These are phyloP conservation scores for Aplysina aerophoba DNA, from an alignment of 37 sponge, comb jelly and placozoan species.

Conservation along the genomic window DNA sequence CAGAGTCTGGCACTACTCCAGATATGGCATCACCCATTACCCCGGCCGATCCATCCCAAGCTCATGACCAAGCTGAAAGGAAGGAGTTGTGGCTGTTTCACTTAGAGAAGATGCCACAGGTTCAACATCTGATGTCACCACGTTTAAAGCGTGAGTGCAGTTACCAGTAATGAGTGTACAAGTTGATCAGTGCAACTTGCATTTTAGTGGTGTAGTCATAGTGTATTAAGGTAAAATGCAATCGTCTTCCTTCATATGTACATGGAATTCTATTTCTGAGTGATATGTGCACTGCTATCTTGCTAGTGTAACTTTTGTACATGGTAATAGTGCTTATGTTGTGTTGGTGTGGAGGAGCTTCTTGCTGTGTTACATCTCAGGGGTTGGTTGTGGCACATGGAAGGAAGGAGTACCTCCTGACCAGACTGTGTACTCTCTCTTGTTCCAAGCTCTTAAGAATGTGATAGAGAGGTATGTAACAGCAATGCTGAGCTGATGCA, in stretches of 20 bases:
- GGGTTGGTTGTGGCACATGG: constrained; percentile 66
- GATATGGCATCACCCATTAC: constrained; percentile 1
- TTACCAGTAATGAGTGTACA: not conserved
- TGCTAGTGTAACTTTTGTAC: no score
- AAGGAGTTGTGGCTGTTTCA: constrained; percentile 85
- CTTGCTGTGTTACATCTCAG: constrained; percentile 22
- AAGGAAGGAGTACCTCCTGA: constrained; percentile 72
- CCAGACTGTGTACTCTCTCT: constrained; percentile 50
- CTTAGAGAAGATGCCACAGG: constrained; percentile 59
- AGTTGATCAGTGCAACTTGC: not conserved
- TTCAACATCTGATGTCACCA: constrained; percentile 45
- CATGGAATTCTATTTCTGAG: not conserved
- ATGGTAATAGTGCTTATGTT: no score
- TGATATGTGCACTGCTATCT: no score
- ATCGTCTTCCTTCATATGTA: not conserved
- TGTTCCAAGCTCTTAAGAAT: constrained; percentile 73
- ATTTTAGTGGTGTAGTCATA: no score
- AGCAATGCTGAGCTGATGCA: not conserved
- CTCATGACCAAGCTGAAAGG: constrained; percentile 57
- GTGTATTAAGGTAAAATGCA: no score
- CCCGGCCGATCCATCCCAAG: constrained; percentile 1
- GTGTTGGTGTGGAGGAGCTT: not conserved
- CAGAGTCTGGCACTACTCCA: not conserved
- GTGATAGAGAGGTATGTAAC: constrained; percentile 70
- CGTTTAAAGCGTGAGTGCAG: constrained; percentile 58